These are phyloP conservation scores for Aepyceros melampus DNA, from an alignment of 2,113 vertebrate genomes.

Conservation along the genomic window DNA sequence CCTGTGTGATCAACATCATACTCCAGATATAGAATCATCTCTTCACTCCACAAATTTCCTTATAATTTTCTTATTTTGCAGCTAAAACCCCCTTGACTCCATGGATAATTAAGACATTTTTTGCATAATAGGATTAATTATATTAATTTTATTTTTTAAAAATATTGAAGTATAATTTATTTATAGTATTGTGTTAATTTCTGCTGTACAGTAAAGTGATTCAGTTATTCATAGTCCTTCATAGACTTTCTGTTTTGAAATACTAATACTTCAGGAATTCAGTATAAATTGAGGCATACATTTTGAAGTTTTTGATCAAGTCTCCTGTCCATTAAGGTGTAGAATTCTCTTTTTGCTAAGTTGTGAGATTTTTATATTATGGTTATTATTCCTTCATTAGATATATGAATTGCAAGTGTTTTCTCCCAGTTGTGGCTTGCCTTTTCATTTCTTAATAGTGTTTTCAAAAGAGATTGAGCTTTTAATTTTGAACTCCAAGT, in stretches of 20 bases:
- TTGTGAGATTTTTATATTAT: not conserved
- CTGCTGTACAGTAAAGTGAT: not conserved
- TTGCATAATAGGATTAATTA: not conserved
- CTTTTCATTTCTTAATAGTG: not conserved
- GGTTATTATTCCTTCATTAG: not conserved
- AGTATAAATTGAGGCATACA: not conserved
- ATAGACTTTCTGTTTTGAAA: not conserved
- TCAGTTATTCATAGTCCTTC: not conserved
- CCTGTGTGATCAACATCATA: not conserved
- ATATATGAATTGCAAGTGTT: not conserved
- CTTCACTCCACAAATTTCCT: not conserved
- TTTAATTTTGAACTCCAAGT: not conserved
- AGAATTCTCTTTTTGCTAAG: not conserved
- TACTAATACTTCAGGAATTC: not conserved
- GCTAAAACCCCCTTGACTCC: not conserved
- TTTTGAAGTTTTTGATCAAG: not conserved
- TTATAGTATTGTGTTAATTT: not conserved
- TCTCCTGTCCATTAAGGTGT: not conserved
- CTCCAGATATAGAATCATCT: not conserved
- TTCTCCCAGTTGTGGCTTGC: not conserved
- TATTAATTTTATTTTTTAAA: not conserved
- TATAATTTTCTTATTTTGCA: not conserved
- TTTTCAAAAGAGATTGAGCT: not conserved
- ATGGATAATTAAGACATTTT: not conserved
- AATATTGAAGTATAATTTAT: not conserved